Evolutionary conservation across 2,888 invertebrate genomes (phyloP), one percentile per base, ranked within the genome.

Genomic region (Drosophila colorata): DNA sequence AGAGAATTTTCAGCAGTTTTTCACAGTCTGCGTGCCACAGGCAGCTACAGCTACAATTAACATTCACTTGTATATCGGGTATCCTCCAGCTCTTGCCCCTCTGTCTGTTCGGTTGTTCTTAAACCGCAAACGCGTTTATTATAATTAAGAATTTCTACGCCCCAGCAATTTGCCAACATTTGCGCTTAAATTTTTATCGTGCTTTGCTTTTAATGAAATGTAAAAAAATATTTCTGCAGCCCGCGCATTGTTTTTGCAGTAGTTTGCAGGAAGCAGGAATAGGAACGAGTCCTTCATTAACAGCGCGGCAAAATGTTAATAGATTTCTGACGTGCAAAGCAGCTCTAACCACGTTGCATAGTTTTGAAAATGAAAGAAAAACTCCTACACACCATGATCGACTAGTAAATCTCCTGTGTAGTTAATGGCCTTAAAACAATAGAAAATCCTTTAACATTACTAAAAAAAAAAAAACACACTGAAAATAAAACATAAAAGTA

Each of bases 231-330:
- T 69, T 74, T 61, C 69, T 58, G 59, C 49, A 63, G 33, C 47
- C 44, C 44, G 59, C 13, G 61, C 51, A 67, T 67, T 68, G 58
- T 67, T 67, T 31, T 20, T 41, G 48, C 66, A 35, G 48, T 18
- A 33, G 41, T 28, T 49, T 38, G 43, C 35, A 23, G 46, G 28
- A 28, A 49, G 37, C 49, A 11, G 25, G 40, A 20, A 8, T 9
- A 11, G 46, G 11, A 25, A 13, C 35, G 31, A 69, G 46, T 49
- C 60, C 66, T 81, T 84, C 81, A 80, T 82, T 85, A 83, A 72
- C 65, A 69, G 74, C 67, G 61, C 60, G 43, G 59, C 65, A 85
- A 77, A 78, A 84, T 87, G 78, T 81, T 87, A 78, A 84, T 84
- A 87, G 87, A 87, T 84, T 87, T 74, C 58, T 64, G 65, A 68